Evolutionary conservation across 2,797 vertebrate genomes (phyloP), one percentile per base, ranked within the genome.

Genomic region (Gymnocypris eckloni): DNA sequence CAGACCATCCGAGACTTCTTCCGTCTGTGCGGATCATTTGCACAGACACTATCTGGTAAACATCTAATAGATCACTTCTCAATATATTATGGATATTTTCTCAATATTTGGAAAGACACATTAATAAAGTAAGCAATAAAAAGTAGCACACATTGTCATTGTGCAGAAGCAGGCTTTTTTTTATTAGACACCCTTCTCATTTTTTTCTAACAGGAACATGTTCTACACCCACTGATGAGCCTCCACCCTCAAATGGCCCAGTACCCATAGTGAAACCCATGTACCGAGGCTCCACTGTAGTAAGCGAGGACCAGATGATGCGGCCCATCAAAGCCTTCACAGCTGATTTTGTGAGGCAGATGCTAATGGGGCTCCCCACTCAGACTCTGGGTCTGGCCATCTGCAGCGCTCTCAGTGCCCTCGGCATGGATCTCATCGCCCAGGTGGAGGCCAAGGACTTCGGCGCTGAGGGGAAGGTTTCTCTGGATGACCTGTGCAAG

Each of bases 391-490:
- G 98, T 0, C 95, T 99, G 73, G 97, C 97, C 0, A 93, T 99
- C 43, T 99, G 98, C 94, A 99, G 98, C 86, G 97, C 97, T 82
- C 96, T 99, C 87, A 98, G 98, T 0, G 96, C 97, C 6, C 93
- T 99, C 1, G 97, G 98, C 0, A 95, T 98, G 0, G 98, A 99
- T 81, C 94, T 99, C 6, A 96, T 99, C 1, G 96, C 97, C 25
- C 97, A 98, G 90, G 98, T 99, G 48, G 98, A 99, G 84, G 97
- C 97, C 0, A 99, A 99, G 92, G 98, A 99, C 93, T 99, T 98
- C 69, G 98, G 97, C 6, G 97, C 97, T 0, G 98, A 99, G 88
- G 97, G 96, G 91, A 98, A 99, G 94, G 98, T 99, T 25, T 97
- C 97, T 28, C 95, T 99, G 75, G 98, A 99, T 59, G 98, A 99